These are phyloP conservation scores for Stenchaetothrips biformis DNA, from an alignment of 2,888 invertebrate genomes.

Conservation along the genomic window DNA sequence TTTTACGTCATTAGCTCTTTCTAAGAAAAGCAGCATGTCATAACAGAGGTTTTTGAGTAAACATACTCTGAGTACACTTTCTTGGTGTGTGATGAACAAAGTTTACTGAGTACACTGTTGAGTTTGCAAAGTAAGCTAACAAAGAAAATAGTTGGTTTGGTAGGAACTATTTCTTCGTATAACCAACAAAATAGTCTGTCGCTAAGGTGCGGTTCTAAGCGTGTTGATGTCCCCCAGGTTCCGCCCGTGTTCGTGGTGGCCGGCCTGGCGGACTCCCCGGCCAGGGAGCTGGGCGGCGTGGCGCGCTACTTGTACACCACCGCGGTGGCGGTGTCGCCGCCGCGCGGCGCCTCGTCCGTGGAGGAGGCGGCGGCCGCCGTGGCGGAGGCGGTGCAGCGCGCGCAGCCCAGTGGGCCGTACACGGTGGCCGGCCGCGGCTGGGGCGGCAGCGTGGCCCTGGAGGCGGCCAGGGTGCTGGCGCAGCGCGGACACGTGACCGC, in stretches of 20 bases:
- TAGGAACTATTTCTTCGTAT: too few species aligned
- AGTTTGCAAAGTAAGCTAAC: too few species aligned
- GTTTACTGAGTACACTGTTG: too few species aligned
- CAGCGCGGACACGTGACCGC: background rate
- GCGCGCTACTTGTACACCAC: slow-evolving; percentile 29
- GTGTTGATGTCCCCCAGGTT: background rate
- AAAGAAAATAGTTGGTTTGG: too few species aligned
- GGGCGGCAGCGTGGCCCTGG: slow-evolving; percentile 30
- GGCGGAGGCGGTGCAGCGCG: slow-evolving; percentile 21
- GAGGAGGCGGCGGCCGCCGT: slow-evolving; percentile 27
- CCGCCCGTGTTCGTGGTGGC: slow-evolving; percentile 31
- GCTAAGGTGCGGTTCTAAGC: too few species aligned
- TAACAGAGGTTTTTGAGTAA: too few species aligned
- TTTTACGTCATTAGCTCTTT: too few species aligned
- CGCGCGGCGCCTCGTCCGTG: slow-evolving; percentile 9
- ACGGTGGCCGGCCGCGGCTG: slow-evolving; percentile 29
- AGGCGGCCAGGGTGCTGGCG: slow-evolving; percentile 25
- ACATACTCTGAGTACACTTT: too few species aligned
- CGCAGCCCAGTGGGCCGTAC: slow-evolving; percentile 29
- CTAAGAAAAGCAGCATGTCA: too few species aligned
- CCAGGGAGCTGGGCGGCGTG: background rate
- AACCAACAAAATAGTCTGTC: too few species aligned
- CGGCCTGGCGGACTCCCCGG: slow-evolving; percentile 24
- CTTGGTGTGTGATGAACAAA: too few species aligned
- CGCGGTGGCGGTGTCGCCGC: slow-evolving; percentile 18